A percentile compares a stretch with the other conserved stretches of the same genome.
Evolutionary conservation across 1,140 invertebrate species (phyloP).

Genomic region (Oryctes rhinoceros): DNA sequence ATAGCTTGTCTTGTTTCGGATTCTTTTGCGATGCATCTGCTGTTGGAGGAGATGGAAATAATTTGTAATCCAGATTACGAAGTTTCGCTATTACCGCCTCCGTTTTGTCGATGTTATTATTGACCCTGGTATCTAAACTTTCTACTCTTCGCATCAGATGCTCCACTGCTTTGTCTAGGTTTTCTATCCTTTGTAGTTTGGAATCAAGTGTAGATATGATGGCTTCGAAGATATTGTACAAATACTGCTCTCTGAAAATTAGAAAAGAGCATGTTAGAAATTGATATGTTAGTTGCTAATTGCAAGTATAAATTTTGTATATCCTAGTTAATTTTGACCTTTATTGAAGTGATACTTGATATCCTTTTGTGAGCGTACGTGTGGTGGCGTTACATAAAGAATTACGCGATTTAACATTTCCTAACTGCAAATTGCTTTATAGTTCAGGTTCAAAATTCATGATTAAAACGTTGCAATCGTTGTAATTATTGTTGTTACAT

Average conservation of each 20-base stretch:
- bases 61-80: slow-evolving; percentile 74
- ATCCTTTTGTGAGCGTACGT: no score
- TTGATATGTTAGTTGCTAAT: background rate
- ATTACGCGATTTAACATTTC: no score
- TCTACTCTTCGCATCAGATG: slow-evolving; percentile 85
- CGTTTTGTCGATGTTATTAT: slow-evolving; percentile 84
- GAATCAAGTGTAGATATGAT: slow-evolving; percentile 87
- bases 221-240: slow-evolving; percentile 88
- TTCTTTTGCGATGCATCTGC: slow-evolving; percentile 37
- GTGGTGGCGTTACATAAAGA: no score
- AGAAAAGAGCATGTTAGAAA: background rate
- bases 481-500: no score
- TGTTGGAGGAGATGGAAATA: slow-evolving; percentile 65
- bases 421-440: no score
- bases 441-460: no score
- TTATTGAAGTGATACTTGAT: no score
- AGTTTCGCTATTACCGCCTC: slow-evolving; percentile 81
- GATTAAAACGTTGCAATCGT: no score
- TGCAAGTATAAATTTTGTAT: background rate
- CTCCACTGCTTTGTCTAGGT: slow-evolving; percentile 85
- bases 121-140: slow-evolving; percentile 78
- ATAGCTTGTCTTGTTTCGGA: slow-evolving; percentile 46
- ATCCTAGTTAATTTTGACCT: no score
- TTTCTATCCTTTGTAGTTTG: slow-evolving; percentile 86
- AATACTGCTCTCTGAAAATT: slow-evolving; percentile 83